Percentiles rank a stretch among this genome's conserved stretches.
Conservation (phyloP, 2,888 invertebrate genomes). For the Folsomia candida region DNA sequence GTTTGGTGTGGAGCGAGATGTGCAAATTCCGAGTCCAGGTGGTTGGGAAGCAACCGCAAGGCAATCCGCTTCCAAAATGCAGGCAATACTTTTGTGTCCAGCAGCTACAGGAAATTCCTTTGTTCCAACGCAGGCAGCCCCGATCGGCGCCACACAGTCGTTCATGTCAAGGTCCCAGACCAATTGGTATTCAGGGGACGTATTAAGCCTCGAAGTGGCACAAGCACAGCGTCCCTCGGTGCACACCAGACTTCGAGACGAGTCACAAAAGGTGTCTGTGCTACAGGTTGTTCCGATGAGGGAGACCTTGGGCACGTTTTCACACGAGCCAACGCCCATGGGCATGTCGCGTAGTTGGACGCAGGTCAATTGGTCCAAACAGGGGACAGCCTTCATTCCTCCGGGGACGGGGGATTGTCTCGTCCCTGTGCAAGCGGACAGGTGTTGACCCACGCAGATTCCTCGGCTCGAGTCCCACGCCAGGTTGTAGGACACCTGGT, state of each 20-base stretch:
- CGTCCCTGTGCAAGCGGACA: slow-evolving; percentile 19
- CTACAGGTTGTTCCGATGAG: background rate
- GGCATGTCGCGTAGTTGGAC: slow-evolving; percentile 11
- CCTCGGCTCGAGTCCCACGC: slow-evolving; percentile 4
- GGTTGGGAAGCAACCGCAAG: background rate
- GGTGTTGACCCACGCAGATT: background rate
- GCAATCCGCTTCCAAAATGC: slow-evolving; percentile 11
- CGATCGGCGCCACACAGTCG: background rate
- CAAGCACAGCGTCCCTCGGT: background rate
- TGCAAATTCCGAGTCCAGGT: slow-evolving; percentile 8
- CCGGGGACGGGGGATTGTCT: background rate
- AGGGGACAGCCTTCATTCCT: slow-evolving; percentile 7
- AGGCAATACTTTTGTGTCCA: slow-evolving; percentile 5
- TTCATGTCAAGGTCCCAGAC: background rate
- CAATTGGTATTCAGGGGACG: slow-evolving; percentile 3
- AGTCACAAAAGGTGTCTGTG: background rate
- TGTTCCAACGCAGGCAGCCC: slow-evolving; percentile 18
- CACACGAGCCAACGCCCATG: slow-evolving; percentile 9
- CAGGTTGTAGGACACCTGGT: slow-evolving; percentile 2
- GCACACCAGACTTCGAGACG: background rate
- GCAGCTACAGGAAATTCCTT: slow-evolving; percentile 1
- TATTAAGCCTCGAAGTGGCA: background rate
- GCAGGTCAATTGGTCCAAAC: slow-evolving; percentile 6
- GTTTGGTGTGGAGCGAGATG: background rate
- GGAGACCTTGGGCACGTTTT: background rate